phyloP scores from a whole-genome alignment of 2,888 invertebrate genomes.

The Anthrax anthrax region DNA sequence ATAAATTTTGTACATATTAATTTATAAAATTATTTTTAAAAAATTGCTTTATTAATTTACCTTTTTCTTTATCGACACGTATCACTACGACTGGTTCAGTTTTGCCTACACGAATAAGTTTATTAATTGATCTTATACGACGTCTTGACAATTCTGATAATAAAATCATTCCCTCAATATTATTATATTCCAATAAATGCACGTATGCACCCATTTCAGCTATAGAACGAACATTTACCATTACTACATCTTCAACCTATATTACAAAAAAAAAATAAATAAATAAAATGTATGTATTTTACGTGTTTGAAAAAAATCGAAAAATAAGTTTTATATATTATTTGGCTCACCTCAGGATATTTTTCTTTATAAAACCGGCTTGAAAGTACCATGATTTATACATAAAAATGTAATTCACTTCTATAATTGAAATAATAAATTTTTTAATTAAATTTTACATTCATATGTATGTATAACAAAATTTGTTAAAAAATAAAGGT shows the following conservation, averaged over 20 bases:
- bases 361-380: constrained; percentile 96
- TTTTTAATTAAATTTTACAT: no score
- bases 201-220: constrained; percentile 99
- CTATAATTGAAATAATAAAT: no score
- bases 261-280: constrained; percentile 2
- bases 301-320: no score
- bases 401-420: background rate
- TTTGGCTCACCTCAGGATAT: constrained; percentile 60
- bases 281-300: no score
- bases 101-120: constrained; percentile 94
- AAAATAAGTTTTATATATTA: background rate
- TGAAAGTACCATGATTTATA: constrained; percentile 63
- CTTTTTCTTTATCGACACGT: constrained; percentile 98
- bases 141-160: constrained; percentile 94
- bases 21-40: no score
- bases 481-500: no score
- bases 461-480: no score
- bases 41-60: constrained; percentile 32
- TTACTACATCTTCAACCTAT: constrained; percentile 90
- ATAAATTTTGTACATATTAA: no score
- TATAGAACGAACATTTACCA: constrained; percentile 96
- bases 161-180: constrained; percentile 98
- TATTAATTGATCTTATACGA: constrained; percentile 98
- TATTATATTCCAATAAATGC: constrained; percentile 92
- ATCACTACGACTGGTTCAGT: constrained; percentile 99